phyloP scores from a whole-genome alignment of 2,113 vertebrate species.

The Tichodroma muraria region DNA sequence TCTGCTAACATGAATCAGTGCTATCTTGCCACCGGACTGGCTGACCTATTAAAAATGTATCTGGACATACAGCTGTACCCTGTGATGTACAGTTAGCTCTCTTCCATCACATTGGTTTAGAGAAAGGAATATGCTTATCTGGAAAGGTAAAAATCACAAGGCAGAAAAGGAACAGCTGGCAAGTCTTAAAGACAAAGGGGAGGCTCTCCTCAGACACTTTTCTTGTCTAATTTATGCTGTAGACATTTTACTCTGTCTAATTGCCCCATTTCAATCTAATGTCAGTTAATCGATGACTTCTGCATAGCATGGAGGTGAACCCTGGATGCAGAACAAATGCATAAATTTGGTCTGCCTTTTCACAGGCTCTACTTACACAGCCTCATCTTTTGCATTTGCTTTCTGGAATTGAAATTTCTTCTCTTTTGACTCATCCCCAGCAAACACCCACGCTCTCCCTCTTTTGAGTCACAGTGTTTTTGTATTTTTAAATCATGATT shows the following conservation, averaged over 20 bases:
- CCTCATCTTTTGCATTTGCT: constrained; percentile 27
- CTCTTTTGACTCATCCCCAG: constrained; percentile 52
- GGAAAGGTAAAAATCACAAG: constrained; percentile 28
- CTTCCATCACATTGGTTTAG: not conserved
- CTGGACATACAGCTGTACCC: constrained; percentile 28
- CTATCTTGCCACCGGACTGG: not conserved
- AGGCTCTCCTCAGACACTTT: constrained; percentile 27
- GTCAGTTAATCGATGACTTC: constrained; percentile 54
- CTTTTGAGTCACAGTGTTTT: constrained; percentile 48
- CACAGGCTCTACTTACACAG: constrained; percentile 21
- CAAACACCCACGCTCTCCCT: constrained; percentile 14
- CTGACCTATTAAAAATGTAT: constrained; percentile 42
- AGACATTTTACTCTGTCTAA: constrained; percentile 59
- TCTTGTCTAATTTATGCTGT: constrained; percentile 59
- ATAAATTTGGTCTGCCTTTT: constrained; percentile 41
- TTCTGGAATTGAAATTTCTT: constrained; percentile 23
- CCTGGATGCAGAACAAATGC: constrained; percentile 34
- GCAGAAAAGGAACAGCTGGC: constrained; percentile 22
- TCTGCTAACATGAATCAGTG: not conserved
- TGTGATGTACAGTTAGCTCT: not conserved
- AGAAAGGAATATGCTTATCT: constrained; percentile 24
- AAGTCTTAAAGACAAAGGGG: constrained; percentile 44
- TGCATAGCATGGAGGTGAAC: constrained; percentile 42
- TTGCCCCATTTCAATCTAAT: constrained; percentile 63
- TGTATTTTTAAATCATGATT: constrained; percentile 57